These are phyloP conservation scores for Bergia puertoricense DNA, from an alignment of 92 coral and sea anemone genomes.

Conservation along the genomic window DNA sequence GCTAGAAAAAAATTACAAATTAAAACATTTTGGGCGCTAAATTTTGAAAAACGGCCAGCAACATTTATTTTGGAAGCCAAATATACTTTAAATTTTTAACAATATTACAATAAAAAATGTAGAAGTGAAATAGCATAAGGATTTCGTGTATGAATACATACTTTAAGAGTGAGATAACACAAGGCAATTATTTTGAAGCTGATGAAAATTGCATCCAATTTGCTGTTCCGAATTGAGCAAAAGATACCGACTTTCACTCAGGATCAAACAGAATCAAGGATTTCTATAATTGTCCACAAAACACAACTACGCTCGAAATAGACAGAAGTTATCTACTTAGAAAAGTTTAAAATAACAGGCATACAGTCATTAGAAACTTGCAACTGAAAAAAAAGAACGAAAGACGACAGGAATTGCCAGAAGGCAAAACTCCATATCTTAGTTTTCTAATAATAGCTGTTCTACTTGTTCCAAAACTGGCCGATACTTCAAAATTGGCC, in stretches of 20 bases:
- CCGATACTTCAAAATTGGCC: neutral
- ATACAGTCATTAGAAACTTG: neutral
- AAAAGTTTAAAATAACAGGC: neutral
- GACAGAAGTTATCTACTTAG: neutral
- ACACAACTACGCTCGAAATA: neutral
- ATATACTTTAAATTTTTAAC: conserved; percentile 1
- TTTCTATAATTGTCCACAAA: conserved; percentile 5
- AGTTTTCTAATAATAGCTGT: neutral
- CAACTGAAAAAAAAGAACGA: neutral
- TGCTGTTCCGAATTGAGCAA: neutral
- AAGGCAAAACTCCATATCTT: conserved; percentile 8
- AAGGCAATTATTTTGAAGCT: neutral
- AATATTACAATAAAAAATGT: neutral
- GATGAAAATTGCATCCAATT: neutral
- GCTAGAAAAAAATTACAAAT: no score
- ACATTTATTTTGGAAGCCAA: neutral
- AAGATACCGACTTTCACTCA: neutral
- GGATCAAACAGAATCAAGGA: neutral
- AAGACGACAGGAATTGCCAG: neutral
- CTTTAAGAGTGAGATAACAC: conserved; percentile 6
- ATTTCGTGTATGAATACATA: neutral
- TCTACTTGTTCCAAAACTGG: neutral
- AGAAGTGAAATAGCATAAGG: neutral
- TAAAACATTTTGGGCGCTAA: neutral
- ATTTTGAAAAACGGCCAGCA: neutral